Evolutionary conservation across 2,113 vertebrate species (phyloP), one percentile per base, ranked within the genome.

Genomic region (Thamnophis sirtalis): DNA sequence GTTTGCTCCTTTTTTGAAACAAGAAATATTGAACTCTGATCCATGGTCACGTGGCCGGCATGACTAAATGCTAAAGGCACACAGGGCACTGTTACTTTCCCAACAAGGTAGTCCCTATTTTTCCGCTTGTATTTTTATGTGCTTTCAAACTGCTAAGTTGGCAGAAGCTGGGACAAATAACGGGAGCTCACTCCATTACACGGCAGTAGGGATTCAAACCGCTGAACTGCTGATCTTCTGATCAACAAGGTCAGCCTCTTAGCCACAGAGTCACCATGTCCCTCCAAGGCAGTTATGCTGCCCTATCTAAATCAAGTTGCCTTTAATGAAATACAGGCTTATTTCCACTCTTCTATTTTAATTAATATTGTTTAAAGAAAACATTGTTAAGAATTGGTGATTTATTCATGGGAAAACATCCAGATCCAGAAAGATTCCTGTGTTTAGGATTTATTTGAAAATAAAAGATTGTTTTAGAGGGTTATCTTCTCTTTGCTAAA

Each of bases 391-490:
- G 88, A 91, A 92, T 91, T 94, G n/a, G 92, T 5, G 0, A 92
- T 96, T 91, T 96, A 95, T 96, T 95, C 38, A 4, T 93, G 86
- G 91, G 88, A 68, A n/a, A 93, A 51, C 50, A 86, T 96, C 89
- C 95, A 92, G 91, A 95, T 15, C 15, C 15, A 63, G 96, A 89
- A 92, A 94, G 92, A 90, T 88, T 43, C 95, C 94, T 0, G 53
- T 92, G 95, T 95, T 94, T 0, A 0, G 92, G 95, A 93, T 92
- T 94, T 95, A 95, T 95, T 93, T 96, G 89, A 93, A 97, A 96
- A 96, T 96, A 97, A 97, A 96, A 96, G 94, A 94, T 94, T 96
- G 95, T 97, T 95, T 97, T 97, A 95, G 90, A 95, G 96, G 95
- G 94, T 26, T 55, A 49, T 26, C 54, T 6, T 48, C 9, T 54